Conservation (phyloP, 2,797 vertebrate genomes). For the Odontamblyopus rebecca region DNA sequence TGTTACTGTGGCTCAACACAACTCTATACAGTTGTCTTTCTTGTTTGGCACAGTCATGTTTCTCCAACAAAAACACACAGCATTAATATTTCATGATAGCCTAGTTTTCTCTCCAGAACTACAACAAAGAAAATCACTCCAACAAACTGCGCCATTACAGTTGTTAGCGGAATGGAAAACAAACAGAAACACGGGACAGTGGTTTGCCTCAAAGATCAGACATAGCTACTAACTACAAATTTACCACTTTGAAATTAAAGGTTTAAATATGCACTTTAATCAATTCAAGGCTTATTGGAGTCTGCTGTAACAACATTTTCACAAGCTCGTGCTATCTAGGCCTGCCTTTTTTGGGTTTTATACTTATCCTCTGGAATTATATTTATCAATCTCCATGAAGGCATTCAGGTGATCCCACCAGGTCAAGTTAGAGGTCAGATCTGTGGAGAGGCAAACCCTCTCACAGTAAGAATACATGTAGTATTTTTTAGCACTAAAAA, state of each 20-base stretch:
- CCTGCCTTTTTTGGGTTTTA: neutral
- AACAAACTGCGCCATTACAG: slow-evolving; percentile 35
- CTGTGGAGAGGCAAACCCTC: neutral
- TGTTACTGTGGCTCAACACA: slow-evolving; percentile 28
- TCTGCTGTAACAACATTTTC: neutral
- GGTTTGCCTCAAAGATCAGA: slow-evolving; percentile 25
- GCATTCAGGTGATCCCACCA: neutral
- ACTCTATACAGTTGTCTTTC: slow-evolving; percentile 1
- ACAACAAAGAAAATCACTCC: slow-evolving; percentile 34
- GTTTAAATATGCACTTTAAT: neutral
- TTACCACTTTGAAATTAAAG: neutral
- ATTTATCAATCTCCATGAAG: neutral
- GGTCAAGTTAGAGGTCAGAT: neutral
- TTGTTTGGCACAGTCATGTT: slow-evolving; percentile 40
- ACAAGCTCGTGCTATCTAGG: neutral
- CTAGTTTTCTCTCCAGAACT: slow-evolving; percentile 40
- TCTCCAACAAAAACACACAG: slow-evolving; percentile 32
- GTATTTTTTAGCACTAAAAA: neutral
- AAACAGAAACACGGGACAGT: slow-evolving; percentile 5
- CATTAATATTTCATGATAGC: slow-evolving; percentile 67
- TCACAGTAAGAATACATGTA: neutral
- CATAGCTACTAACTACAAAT: neutral
- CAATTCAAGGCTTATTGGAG: slow-evolving; percentile 3
- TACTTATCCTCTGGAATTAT: neutral
- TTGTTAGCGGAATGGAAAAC: slow-evolving; percentile 19